phyloP scores from a whole-genome alignment of 2,888 invertebrate species.

The Himalopsyche kuldschensis region DNA sequence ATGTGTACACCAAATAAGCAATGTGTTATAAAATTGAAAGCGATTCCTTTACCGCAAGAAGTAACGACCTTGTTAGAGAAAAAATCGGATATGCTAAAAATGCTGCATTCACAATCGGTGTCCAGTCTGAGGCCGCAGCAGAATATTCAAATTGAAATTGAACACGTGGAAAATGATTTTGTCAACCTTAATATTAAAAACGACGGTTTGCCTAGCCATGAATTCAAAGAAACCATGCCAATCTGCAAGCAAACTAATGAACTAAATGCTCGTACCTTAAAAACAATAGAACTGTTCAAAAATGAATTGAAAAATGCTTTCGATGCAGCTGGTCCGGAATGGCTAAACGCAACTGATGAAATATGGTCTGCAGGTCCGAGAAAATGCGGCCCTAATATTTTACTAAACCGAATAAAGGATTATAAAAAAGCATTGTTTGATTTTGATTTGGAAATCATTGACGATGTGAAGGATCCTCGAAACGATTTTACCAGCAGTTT shows the following conservation, averaged over 20 bases:
- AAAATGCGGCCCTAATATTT: slow-evolving; percentile 84
- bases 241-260: slow-evolving; percentile 15
- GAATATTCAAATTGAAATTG: slow-evolving; percentile 37
- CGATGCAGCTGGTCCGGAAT: slow-evolving; percentile 58
- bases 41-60: slow-evolving; percentile 72
- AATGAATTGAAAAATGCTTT: slow-evolving; percentile 64
- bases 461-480: slow-evolving; percentile 55
- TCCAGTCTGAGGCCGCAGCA: neutral
- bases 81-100: slow-evolving; percentile 71
- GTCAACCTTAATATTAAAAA: neutral
- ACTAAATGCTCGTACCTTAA: slow-evolving; percentile 53
- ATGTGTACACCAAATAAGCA: slow-evolving; percentile 73
- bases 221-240: slow-evolving; percentile 40
- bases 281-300: slow-evolving; percentile 56
- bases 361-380: slow-evolving; percentile 94
- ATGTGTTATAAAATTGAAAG: slow-evolving; percentile 72
- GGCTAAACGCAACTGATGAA: slow-evolving; percentile 61
- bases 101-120: slow-evolving; percentile 40
- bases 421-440: slow-evolving; percentile 58
- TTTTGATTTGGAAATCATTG: slow-evolving; percentile 49
- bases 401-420: slow-evolving; percentile 77
- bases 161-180: slow-evolving; percentile 41
- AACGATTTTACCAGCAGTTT: slow-evolving; percentile 75
- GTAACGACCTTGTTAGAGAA: slow-evolving; percentile 73
- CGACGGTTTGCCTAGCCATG: slow-evolving; percentile 12